Percentiles rank a stretch among this genome's conserved stretches.
phyloP scores from a whole-genome alignment of 2,888 invertebrate genomes.

The Lithophane ornitopus region DNA sequence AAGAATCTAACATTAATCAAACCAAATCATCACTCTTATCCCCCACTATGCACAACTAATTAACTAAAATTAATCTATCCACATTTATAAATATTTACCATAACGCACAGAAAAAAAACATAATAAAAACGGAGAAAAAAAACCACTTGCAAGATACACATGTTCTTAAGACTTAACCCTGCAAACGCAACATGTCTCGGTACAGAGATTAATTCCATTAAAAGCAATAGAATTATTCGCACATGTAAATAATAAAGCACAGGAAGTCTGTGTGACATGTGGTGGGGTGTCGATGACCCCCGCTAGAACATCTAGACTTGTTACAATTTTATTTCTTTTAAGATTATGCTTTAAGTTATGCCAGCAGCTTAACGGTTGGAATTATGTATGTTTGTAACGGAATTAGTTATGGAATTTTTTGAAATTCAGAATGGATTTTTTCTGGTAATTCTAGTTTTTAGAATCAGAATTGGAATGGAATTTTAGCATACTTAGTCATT shows the following conservation, averaged over 20 bases:
- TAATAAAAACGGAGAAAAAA: conserved; percentile 34
- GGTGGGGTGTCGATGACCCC: conserved; percentile 76
- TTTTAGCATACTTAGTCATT: neutral
- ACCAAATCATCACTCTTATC: conserved; percentile 43
- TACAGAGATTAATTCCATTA: conserved; percentile 71
- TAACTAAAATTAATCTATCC: conserved; percentile 56
- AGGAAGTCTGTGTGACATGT: conserved; percentile 83
- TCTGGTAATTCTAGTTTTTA: neutral
- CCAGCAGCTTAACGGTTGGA: neutral
- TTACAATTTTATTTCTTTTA: conserved; percentile 53
- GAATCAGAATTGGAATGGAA: neutral
- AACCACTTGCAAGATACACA: conserved; percentile 37
- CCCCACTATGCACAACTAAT: conserved; percentile 56
- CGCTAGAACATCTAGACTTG: conserved; percentile 73
- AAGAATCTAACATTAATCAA: conserved; percentile 39
- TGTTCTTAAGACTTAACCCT: conserved; percentile 55
- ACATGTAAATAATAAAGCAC: conserved; percentile 79
- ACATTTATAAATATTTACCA: conserved; percentile 41
- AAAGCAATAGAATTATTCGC: conserved; percentile 74
- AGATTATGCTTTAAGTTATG: conserved; percentile 23
- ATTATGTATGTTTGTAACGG: neutral
- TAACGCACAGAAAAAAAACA: neutral
- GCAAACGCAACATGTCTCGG: conserved; percentile 42
- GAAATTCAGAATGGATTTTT: neutral
- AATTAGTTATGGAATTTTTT: neutral